Percentiles rank a stretch among this genome's conserved stretches.
Conservation (phyloP, 2,888 invertebrate genomes). For the Perdita meconis region DNA sequence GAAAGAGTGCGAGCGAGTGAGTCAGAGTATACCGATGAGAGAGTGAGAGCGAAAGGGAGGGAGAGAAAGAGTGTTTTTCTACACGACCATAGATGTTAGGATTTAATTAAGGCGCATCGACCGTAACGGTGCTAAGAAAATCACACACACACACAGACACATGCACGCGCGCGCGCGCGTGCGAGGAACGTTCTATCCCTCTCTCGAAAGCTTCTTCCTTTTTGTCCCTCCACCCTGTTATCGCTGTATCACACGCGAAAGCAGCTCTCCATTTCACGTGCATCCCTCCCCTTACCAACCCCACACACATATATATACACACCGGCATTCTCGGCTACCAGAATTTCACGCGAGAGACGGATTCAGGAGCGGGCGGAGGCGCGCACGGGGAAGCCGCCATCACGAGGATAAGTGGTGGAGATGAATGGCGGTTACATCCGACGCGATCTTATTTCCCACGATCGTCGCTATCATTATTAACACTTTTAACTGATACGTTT, state of each 20-base stretch:
- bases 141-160: constrained; percentile 54
- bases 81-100: constrained; percentile 69
- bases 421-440: constrained; percentile 63
- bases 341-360: constrained; percentile 60
- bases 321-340: constrained; percentile 50
- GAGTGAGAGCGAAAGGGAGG: constrained; percentile 45
- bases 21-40: constrained; percentile 35
- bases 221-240: background rate
- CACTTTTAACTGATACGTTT: constrained; percentile 78
- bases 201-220: constrained; percentile 56
- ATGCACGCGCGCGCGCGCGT: background rate
- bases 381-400: too few relatives aligned
- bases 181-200: constrained; percentile 45
- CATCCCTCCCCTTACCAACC: constrained; percentile 21
- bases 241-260: constrained; percentile 3
- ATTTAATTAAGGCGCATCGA: constrained; percentile 62
- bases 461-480: constrained; percentile 80
- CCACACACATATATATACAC: too few relatives aligned
- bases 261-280: constrained; percentile 5
- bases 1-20: constrained; percentile 33
- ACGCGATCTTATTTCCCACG: constrained; percentile 67
- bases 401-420: constrained; percentile 63
- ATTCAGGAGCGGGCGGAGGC: constrained; percentile 46
- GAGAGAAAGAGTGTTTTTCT: constrained; percentile 69
- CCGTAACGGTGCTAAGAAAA: constrained; percentile 55